Evolutionary conservation across 2,113 vertebrate species (phyloP), one percentile per base, ranked within the genome.

Genomic region (Harpagus bidentatus): DNA sequence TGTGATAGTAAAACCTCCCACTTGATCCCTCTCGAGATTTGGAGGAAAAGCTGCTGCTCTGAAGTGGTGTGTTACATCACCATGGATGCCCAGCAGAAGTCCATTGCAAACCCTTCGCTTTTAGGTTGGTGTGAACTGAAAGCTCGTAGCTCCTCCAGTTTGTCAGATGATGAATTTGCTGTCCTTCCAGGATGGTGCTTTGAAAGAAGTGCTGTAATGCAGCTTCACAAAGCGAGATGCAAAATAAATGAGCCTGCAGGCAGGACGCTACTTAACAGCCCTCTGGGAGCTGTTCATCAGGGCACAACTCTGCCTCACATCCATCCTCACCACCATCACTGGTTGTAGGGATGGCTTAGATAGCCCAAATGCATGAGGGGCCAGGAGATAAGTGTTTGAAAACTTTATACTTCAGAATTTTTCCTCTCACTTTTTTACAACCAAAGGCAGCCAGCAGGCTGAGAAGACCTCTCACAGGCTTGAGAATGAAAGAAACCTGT

Each of bases 211-310:
- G 32, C 58, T 61, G 19, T 87, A 91, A 85, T 69, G 73, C 43
- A 80, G 26, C 92, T 93, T 77, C 71, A 59, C 38, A 78, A 74
- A 88, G 22, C 5, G 48, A 88, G 73, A 94, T 93, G 90, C 71
- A 86, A 83, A 94, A 94, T 73, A 86, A 92, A 94, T 86, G 76
- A 95, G 38, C 25, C 67, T 90, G 31, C 67, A 81, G 85, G 50
- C 45, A 81, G 71, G 55, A 62, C 53, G 47, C 42, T 83, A 31
- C 79, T 92, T 70, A 88, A 22, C 48, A 90, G 53, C 71, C 76
- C 78, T 22, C 38, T 67, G 92, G 82, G 74, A 88, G 42, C 32
- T 74, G n/a, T 63, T 95, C 78, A 43, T 74, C 76, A 81, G 86
- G 90, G 32, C 25, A 47, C 23, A 55, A 3, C 53, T 82, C 53